Conservation (phyloP, 2,113 vertebrate genomes). For the Barbus barbus region DNA sequence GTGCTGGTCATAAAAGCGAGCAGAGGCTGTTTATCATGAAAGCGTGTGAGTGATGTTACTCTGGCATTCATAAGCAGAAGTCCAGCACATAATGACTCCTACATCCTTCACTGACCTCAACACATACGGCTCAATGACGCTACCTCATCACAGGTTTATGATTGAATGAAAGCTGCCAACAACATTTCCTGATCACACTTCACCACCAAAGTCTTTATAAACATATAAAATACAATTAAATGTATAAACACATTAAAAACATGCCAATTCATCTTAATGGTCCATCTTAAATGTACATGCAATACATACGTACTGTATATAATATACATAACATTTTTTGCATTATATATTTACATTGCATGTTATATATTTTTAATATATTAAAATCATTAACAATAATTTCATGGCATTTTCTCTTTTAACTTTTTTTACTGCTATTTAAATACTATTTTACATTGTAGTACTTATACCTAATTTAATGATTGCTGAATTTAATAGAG, state of each 20-base stretch:
- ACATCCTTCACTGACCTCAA: constrained; percentile 27
- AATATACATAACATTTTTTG: too few species aligned
- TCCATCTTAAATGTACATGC: too few species aligned
- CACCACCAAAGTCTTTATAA: not conserved
- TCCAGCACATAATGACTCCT: constrained; percentile 56
- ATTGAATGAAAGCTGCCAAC: not conserved
- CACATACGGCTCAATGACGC: not conserved
- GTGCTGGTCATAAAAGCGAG: constrained; percentile 68
- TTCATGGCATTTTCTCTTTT: too few species aligned
- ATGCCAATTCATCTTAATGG: too few species aligned
- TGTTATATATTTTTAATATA: too few species aligned
- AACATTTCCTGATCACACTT: not conserved
- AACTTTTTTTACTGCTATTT: too few species aligned
- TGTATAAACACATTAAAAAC: too few species aligned
- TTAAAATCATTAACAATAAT: too few species aligned
- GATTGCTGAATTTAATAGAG: too few species aligned
- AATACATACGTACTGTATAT: too few species aligned
- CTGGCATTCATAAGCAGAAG: constrained; percentile 51
- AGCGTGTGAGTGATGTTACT: constrained; percentile 69
- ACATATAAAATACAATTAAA: not conserved
- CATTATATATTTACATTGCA: too few species aligned
- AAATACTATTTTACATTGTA: too few species aligned
- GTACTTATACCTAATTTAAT: not conserved
- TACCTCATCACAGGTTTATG: not conserved
- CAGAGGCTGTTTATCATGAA: constrained; percentile 67